Evolutionary conservation across 1,140 invertebrate genomes (phyloP).

Genomic region (Goniozus legneri): DNA sequence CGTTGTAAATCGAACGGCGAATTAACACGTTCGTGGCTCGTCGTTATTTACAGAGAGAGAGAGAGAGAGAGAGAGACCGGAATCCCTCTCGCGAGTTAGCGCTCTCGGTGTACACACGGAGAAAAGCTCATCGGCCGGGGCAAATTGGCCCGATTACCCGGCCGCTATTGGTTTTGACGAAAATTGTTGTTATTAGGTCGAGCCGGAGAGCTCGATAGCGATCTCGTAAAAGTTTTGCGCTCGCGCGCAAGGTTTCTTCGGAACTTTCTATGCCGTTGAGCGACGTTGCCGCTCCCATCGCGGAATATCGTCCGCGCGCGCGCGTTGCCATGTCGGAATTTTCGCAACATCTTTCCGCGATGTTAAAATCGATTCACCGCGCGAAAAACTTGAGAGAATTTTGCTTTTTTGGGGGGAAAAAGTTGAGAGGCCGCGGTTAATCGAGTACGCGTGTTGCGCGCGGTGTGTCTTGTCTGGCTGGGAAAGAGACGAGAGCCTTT

Average conservation of each 20-base stretch:
- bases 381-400: too few species aligned
- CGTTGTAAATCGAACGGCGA: too few species aligned
- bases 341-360: too few species aligned
- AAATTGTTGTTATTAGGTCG: conserved; percentile 35
- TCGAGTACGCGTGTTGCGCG: too few species aligned
- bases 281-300: neutral
- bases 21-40: too few species aligned
- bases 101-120: neutral
- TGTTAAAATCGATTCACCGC: too few species aligned
- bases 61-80: neutral
- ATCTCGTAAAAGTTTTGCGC: conserved; percentile 23
- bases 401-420: too few species aligned
- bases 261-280: conserved; percentile 23
- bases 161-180: conserved; percentile 30
- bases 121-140: neutral
- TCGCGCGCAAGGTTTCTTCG: conserved; percentile 15
- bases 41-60: too few species aligned
- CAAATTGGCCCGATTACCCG: conserved; percentile 20
- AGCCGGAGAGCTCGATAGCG: conserved; percentile 24
- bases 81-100: neutral
- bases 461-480: too few species aligned
- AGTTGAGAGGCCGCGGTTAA: too few species aligned
- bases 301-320: too few species aligned
- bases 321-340: neutral
- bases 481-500: too few species aligned